Percentiles rank a stretch among this genome's conserved stretches.
These are phyloP conservation scores for Amblyteles armatorius DNA, from an alignment of 2,888 invertebrate genomes.

Conservation along the genomic window DNA sequence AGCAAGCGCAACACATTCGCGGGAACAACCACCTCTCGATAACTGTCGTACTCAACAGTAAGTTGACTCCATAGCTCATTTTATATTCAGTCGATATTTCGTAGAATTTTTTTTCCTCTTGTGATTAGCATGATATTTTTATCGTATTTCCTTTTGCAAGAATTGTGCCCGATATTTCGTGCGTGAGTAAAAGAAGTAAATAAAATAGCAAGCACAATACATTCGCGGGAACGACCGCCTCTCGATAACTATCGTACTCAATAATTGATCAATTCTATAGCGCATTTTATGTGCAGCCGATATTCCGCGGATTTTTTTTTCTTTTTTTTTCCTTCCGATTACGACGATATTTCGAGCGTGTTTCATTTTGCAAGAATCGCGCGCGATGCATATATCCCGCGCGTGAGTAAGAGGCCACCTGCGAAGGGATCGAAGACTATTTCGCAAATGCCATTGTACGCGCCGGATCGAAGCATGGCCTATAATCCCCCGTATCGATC, in stretches of 20 bases:
- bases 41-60: not conserved
- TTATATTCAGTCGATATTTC: not conserved
- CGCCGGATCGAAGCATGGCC: slow-evolving; percentile 23
- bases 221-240: not conserved
- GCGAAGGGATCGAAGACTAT: slow-evolving; percentile 13
- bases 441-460: slow-evolving; percentile 17
- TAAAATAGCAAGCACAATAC: not conserved
- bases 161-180: not conserved
- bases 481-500: slow-evolving; percentile 15
- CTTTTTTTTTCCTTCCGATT: not conserved
- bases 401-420: slow-evolving; percentile 20
- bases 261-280: not conserved
- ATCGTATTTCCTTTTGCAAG: not conserved
- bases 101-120: not conserved
- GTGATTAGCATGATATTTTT: not conserved
- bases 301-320: not conserved
- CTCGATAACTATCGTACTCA: not conserved
- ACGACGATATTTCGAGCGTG: not conserved
- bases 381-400: not conserved
- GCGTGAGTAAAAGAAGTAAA: not conserved
- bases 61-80: not conserved
- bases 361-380: not conserved
- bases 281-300: not conserved
- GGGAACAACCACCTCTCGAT: not conserved
- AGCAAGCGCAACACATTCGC: not conserved